Evolutionary conservation across 53 echinoderm and acorn worm genomes (phyloP), one percentile per base, ranked within the genome.

Genomic region (Temnopleurus reevesii): DNA sequence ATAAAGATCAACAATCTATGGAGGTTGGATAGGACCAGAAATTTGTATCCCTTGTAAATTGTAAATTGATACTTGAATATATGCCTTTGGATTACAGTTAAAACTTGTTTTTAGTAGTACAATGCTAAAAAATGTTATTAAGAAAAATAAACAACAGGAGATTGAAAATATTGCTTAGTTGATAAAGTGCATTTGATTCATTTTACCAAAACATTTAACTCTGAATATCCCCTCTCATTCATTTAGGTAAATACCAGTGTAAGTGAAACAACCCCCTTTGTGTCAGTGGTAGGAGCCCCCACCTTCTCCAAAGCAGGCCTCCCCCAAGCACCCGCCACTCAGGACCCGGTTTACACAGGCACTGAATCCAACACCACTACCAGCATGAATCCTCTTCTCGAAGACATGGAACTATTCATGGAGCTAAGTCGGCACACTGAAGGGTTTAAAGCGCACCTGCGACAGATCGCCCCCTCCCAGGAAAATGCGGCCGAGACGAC

Each of bases 391-490:
- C 17, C 66, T 3, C 53, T 87, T 1, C 49, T 49, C 19, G 88
- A 87, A 21, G 88, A 87, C 88, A 64, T 87, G 65, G 88, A 87
- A 53, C 51, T 87, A 10, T 87, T 87, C 31, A 47, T 55, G 34
- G 71, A 87, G 23, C 66, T 87, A 18, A 71, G 71, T 23, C 65
- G 71, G 0, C 71, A 87, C 25, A 51, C 53, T 0, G 88, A 87
- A 53, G 88, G 71, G 1, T 33, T 87, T n/a, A 87, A 87, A 71
- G 71, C 65, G 6, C 88, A 87, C 36, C 71, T 87, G 19, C 65
- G 88, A 21, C 65, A 66, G 53, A 29, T 87, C 30, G 36, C 53
- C 13, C 88, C 60, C 60, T 41, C n/a, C 38, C 35, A 53, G 10
- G 55, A 53, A 9, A 36, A 21, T 1, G 4, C 38, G 53, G 1